Evolutionary conservation across 1,140 invertebrate genomes (phyloP), one percentile per base, ranked within the genome.

Genomic region (Cydia fagiglandana): DNA sequence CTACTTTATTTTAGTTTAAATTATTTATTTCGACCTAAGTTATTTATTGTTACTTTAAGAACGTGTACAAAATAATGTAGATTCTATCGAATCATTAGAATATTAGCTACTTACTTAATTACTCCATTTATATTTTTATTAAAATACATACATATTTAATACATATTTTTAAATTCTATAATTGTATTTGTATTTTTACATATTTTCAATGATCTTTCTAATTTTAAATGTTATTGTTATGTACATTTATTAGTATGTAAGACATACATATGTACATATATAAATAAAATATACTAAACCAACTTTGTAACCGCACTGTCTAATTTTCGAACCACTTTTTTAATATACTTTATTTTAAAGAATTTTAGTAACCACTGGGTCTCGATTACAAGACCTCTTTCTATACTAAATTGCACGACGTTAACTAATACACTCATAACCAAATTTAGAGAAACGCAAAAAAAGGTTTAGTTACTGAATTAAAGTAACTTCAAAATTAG

Each of bases 41-140:
- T 73, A 73, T 53, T 50, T 53, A 73, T 24, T 47, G 7, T 9
- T 73, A 73, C 15, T 50, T 28, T 73, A 73, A 28, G 38, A 12
- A 30, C 1, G 38, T 70, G 66, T 70, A 70, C 66, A 70, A 70
- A 70, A 34, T 68, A 68, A 45, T 38, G 73, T 50, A 74, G 73
- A 53, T 74, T 74, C 73, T 50, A 74, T 30, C n/a, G 73, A 56
- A 74, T 53, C 47, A 24, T 50, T 70, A 74, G 20, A 73, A 73
- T 53, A 68, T 24, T 68, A 70, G 13, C 13, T 38, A 34, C 30
- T 30, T 38, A 34, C 30, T 30, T 30, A 30, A 30, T 20, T 28
- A 24, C 15, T 70, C 13, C 20, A 70, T 70, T 70, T 70, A 70
- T 68, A 17, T 56, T 56, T 56, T 2, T 50, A 1, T 7, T 56